These are phyloP conservation scores for Sebastes variabilis DNA, from an alignment of 2,797 vertebrate species.

Conservation along the genomic window DNA sequence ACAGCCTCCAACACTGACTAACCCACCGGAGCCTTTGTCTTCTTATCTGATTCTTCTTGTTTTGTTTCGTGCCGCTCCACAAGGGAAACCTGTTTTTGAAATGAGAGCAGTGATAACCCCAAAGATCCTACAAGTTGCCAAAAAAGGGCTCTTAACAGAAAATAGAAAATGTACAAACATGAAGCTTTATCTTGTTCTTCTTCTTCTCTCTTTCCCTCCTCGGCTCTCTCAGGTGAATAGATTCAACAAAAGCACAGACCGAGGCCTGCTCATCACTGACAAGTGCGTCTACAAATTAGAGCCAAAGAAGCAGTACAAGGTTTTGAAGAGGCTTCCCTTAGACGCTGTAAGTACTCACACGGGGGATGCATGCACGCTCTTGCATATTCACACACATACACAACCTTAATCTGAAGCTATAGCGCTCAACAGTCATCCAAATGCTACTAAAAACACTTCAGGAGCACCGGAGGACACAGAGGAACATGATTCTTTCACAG, in stretches of 20 bases:
- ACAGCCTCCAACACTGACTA: neutral
- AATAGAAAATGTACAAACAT: neutral
- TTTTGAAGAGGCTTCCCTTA: conserved; percentile 86
- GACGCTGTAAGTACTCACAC: conserved; percentile 81
- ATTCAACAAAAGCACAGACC: conserved; percentile 89
- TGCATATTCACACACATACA: neutral
- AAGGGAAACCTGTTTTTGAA: conserved; percentile 2
- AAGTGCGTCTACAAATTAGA: conserved; percentile 91
- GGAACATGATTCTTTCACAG: too few relatives aligned
- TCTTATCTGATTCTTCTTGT: neutral
- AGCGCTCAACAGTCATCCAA: neutral
- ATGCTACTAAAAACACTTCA: neutral
- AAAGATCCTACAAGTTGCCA: neutral
- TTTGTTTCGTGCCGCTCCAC: neutral
- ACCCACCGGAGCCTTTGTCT: neutral
- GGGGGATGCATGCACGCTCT: neutral
- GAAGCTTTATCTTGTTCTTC: neutral
- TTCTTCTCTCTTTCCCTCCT: neutral
- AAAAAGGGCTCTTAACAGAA: neutral
- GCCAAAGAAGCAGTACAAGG: conserved; percentile 86
- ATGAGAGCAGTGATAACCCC: neutral
- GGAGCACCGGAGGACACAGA: too few relatives aligned
- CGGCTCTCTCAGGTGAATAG: conserved; percentile 83
- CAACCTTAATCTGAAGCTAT: neutral
- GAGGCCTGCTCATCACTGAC: conserved; percentile 90